Percentiles rank a stretch among this genome's conserved stretches.
phyloP scores from a whole-genome alignment of 2,888 invertebrate genomes.

The Protophormia terraenovae region DNA sequence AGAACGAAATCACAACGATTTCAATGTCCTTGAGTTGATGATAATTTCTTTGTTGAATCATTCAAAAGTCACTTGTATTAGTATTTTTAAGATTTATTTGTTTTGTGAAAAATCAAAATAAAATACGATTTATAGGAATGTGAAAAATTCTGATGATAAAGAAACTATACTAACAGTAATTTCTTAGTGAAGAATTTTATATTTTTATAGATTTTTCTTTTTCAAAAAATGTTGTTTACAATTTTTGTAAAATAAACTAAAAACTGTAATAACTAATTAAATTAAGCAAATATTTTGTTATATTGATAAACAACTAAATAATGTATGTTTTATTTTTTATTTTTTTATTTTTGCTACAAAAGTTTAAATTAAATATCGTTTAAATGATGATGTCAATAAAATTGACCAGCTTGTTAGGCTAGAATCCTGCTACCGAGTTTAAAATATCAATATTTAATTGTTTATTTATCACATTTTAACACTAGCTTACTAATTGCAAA shows the following conservation, averaged over 20 bases:
- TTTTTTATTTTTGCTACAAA: no score
- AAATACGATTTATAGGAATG: background rate
- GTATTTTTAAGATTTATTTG: background rate
- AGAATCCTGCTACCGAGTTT: background rate
- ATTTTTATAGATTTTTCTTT: no score
- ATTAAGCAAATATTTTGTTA: no score
- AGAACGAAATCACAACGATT: background rate
- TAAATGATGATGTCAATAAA: background rate
- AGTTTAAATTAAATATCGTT: background rate
- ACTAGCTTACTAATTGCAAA: conserved; percentile 12
- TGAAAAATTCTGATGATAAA: background rate
- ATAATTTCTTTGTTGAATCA: conserved; percentile 17
- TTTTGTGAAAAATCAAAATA: background rate
- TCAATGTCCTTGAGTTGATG: conserved; percentile 7
- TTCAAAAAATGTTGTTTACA: no score
- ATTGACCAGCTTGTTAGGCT: background rate
- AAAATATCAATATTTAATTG: background rate
- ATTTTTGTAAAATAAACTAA: no score
- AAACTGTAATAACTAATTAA: no score
- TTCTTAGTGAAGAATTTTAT: no score
- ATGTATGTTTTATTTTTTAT: no score
- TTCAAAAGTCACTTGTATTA: background rate
- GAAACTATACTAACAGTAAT: background rate
- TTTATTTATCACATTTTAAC: background rate
- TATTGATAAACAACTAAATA: no score